These are phyloP conservation scores for Tetranychus urticae DNA, from an alignment of 1,140 invertebrate genomes.

Conservation along the genomic window DNA sequence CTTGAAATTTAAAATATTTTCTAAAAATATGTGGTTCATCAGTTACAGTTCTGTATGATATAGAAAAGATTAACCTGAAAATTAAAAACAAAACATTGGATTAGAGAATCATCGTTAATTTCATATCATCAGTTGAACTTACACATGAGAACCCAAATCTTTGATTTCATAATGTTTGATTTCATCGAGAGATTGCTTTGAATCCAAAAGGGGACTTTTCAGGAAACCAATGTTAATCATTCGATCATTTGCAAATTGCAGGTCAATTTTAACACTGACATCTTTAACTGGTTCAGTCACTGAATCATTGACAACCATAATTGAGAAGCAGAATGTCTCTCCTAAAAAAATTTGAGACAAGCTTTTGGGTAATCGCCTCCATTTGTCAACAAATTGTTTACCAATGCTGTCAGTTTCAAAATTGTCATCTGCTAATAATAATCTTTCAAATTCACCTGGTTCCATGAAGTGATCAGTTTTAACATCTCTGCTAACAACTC, in stretches of 20 bases:
- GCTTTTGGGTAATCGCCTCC: slow-evolving; percentile 12
- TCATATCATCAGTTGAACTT: slow-evolving; percentile 16
- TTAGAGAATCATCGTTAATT: not conserved
- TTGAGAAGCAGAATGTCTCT: slow-evolving; percentile 91
- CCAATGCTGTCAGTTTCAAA: not conserved
- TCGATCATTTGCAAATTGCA: slow-evolving; percentile 63
- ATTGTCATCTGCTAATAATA: not conserved
- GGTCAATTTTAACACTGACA: slow-evolving; percentile 58
- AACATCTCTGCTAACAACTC: slow-evolving; percentile 4
- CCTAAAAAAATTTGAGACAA: slow-evolving; percentile 59
- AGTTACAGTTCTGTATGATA: slow-evolving; percentile 51
- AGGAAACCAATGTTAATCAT: slow-evolving; percentile 43
- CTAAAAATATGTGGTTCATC: slow-evolving; percentile 40
- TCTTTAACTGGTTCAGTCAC: slow-evolving; percentile 47
- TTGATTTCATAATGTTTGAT: slow-evolving; percentile 95
- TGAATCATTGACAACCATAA: slow-evolving; percentile 84
- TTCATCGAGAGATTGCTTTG: slow-evolving; percentile 59
- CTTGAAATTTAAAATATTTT: slow-evolving; percentile 97
- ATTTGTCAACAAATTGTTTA: slow-evolving; percentile 3
- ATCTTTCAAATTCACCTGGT: slow-evolving; percentile 1
- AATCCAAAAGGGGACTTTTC: slow-evolving; percentile 28
- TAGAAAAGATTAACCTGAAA: slow-evolving; percentile 73
- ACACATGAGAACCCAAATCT: slow-evolving; percentile 90
- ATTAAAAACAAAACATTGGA: slow-evolving; percentile 1
- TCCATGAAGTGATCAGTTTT: slow-evolving; percentile 3